Percentiles rank a stretch among this genome's conserved stretches.
These are phyloP conservation scores for Malurus alboscapulatus DNA, from an alignment of 2,113 vertebrate genomes.

Conservation along the genomic window DNA sequence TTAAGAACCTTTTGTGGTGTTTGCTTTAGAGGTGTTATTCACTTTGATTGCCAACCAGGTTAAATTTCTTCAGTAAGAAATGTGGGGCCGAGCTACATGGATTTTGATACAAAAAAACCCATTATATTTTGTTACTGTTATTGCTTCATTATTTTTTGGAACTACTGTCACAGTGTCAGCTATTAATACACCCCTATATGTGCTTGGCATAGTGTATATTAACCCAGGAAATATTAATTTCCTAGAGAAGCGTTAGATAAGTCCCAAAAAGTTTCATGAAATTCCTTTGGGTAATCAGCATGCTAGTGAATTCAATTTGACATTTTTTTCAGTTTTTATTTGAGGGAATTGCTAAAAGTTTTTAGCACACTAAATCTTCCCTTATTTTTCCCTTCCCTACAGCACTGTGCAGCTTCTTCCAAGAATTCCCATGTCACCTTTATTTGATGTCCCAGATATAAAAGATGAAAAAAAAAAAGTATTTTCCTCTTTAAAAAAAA, in stretches of 20 bases:
- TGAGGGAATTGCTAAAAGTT: neutral
- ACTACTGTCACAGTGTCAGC: neutral
- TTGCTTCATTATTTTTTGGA: neutral
- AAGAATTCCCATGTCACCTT: neutral
- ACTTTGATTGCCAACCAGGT: neutral
- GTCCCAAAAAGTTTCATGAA: neutral
- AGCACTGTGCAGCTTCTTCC: neutral
- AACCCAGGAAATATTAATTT: neutral
- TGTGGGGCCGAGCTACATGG: neutral
- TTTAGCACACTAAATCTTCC: neutral
- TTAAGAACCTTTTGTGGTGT: neutral
- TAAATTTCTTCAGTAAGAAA: neutral
- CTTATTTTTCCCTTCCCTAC: neutral
- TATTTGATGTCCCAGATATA: neutral
- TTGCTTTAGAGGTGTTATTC: neutral
- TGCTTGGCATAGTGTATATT: neutral
- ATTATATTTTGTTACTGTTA: neutral
- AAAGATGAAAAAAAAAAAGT: neutral
- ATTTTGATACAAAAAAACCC: neutral
- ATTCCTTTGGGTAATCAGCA: neutral
- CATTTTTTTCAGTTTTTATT: neutral
- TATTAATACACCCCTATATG: neutral
- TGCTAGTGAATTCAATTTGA: neutral
- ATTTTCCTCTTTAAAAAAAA: neutral
- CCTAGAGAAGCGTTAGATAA: neutral